These are phyloP conservation scores for Cylloceria caligata DNA, from an alignment of 2,888 invertebrate genomes.

Conservation along the genomic window DNA sequence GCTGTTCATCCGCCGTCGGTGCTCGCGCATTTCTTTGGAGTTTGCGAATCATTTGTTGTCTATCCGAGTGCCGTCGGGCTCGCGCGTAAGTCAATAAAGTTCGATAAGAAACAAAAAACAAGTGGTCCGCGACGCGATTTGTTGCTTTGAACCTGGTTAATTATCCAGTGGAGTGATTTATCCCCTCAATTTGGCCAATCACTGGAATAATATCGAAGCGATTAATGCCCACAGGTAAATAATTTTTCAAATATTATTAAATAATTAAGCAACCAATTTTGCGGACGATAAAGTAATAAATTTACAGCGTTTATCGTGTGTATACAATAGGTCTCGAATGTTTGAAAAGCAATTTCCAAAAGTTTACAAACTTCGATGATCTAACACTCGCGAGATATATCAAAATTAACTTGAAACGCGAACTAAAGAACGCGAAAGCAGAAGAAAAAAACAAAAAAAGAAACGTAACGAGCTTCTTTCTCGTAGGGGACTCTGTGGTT, in stretches of 20 bases:
- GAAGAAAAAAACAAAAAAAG: constrained; percentile 21
- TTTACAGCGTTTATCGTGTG: constrained; percentile 8
- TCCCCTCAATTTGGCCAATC: neutral
- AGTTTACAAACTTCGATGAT: constrained; percentile 77
- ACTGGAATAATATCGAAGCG: constrained; percentile 37
- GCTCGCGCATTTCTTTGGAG: constrained; percentile 37
- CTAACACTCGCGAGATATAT: constrained; percentile 72
- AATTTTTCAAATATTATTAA: neutral
- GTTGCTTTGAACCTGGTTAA: neutral
- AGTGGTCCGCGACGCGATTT: neutral
- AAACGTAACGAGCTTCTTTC: constrained; percentile 21
- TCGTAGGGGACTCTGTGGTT: constrained; percentile 35
- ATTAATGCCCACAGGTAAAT: neutral
- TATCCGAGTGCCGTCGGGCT: constrained; percentile 24
- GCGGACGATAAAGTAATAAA: constrained; percentile 7
- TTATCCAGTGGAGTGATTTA: constrained; percentile 19
- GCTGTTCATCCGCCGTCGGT: constrained; percentile 63
- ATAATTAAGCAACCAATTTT: neutral
- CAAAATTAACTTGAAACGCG: constrained; percentile 73
- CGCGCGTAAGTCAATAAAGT: constrained; percentile 4
- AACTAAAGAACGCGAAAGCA: constrained; percentile 77
- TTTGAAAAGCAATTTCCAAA: constrained; percentile 57
- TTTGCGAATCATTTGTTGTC: constrained; percentile 33
- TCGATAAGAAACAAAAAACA: neutral
- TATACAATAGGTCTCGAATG: constrained; percentile 47